Evolutionary conservation across 2,113 vertebrate species (phyloP), one percentile per base, ranked within the genome.

Genomic region (Nannospalax galili): DNA sequence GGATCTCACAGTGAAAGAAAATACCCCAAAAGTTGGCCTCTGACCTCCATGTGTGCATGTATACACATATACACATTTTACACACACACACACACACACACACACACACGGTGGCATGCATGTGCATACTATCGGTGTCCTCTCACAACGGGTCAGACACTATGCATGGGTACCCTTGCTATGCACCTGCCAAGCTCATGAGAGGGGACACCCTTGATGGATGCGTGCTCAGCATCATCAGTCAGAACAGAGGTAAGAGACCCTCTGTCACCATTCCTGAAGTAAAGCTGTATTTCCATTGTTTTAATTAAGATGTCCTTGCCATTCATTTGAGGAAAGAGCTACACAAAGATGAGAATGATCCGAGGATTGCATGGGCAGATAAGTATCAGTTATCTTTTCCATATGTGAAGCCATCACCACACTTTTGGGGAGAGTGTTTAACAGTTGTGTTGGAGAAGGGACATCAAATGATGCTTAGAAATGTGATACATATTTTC

Each of bases 401-500:
- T 97, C 98, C 86, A 70, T 97, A 97, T 96, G 96, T 96, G 97
- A 98, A 98, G 97, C 97, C 96, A 93, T 11, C 82, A 94, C 97
- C 97, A 95, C 96, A 96, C 95, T 96, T 95, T 96, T 98, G 97
- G 93, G 84, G 93, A 84, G 95, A 95, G 95, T 94, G 87, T 97
- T 95, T 97, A 98, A 98, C 98, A 98, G 98, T 95, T 98, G 97
- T 97, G 94, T 95, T 98, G 90, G 93, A 98, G 98, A 97, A 98
- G 98, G 98, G 98, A 98, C 98, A 98, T 98, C 98, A 98, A 99
- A 98, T 98, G 98, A 98, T 98, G 98, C 98, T 98, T 98, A 98
- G 98, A 98, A 99, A 99, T 98, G 98, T 97, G 98, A 99, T 98
- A 99, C 98, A 98, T 98, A 98, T 99, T 99, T 99, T 99, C 99